Evolutionary conservation across 2,888 invertebrate genomes (phyloP).

Genomic region (Oligia strigilis): DNA sequence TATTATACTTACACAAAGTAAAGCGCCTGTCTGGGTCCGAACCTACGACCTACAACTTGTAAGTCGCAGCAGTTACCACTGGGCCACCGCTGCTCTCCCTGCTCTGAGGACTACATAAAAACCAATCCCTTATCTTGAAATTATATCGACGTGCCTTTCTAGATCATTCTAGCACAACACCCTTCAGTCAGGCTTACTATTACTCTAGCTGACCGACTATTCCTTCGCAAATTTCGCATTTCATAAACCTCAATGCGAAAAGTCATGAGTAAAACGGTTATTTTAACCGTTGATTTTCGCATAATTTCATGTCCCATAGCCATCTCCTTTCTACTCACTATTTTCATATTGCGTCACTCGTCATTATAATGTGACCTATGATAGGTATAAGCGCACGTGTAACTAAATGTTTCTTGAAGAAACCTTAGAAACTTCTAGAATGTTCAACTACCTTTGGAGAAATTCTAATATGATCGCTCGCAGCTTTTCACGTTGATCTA

Average conservation of each 20-base stretch:
- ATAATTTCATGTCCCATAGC: slow-evolving; percentile 14
- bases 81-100: not conserved
- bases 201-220: not conserved
- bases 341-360: slow-evolving; percentile 29
- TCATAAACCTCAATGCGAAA: slow-evolving; percentile 23
- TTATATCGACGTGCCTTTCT: not conserved
- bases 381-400: slow-evolving; percentile 22
- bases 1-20: not conserved
- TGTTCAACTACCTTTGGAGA: not conserved
- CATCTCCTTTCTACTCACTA: slow-evolving; percentile 23
- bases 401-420: slow-evolving; percentile 13
- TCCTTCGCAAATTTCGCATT: not conserved
- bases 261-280: slow-evolving; percentile 15
- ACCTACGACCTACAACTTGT: not conserved
- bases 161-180: not conserved
- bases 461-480: not conserved
- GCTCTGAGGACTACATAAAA: not conserved
- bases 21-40: not conserved
- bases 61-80: not conserved
- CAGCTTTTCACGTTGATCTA: too few relatives aligned
- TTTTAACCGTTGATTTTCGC: slow-evolving; percentile 8
- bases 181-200: too few relatives aligned
- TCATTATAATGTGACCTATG: slow-evolving; percentile 39
- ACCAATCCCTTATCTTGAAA: not conserved
- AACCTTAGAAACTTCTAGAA: slow-evolving; percentile 30